Conservation (phyloP, 2,113 vertebrate genomes). For the Setophaga kirtlandii region DNA sequence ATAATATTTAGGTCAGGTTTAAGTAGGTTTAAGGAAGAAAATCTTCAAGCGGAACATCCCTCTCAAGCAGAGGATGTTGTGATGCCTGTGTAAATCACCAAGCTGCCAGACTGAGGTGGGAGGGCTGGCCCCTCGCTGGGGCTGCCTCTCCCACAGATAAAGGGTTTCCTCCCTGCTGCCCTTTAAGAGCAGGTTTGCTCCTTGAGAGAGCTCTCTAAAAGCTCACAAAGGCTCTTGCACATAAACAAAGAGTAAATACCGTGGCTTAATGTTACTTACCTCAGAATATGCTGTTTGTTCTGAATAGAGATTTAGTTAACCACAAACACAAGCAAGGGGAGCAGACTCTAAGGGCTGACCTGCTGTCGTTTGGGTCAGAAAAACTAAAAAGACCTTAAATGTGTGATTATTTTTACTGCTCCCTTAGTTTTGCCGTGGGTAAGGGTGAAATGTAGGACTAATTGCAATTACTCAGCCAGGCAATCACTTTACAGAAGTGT, state of each 20-base stretch:
- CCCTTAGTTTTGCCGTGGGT: neutral
- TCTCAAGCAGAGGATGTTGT: neutral
- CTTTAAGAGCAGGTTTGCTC: conserved; percentile 16
- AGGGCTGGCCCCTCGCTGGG: neutral
- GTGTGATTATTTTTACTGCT: neutral
- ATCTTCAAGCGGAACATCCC: neutral
- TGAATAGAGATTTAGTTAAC: neutral
- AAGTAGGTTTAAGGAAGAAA: neutral
- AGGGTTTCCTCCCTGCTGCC: neutral
- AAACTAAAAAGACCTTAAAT: neutral
- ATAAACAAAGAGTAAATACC: conserved; percentile 17
- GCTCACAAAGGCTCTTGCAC: conserved; percentile 34
- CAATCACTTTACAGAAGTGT: neutral
- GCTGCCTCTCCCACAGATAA: neutral
- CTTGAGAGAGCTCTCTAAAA: neutral
- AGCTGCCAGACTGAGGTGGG: neutral
- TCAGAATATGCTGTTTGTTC: conserved; percentile 41
- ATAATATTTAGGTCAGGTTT: neutral
- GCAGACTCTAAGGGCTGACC: neutral
- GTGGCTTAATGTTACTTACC: conserved; percentile 26
- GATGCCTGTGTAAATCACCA: neutral
- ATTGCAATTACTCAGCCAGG: neutral
- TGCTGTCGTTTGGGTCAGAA: neutral
- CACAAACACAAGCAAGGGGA: neutral
- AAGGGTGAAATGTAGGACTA: neutral